Evolutionary conservation across 2,797 vertebrate species (phyloP).

Genomic region (Channallabes apus): DNA sequence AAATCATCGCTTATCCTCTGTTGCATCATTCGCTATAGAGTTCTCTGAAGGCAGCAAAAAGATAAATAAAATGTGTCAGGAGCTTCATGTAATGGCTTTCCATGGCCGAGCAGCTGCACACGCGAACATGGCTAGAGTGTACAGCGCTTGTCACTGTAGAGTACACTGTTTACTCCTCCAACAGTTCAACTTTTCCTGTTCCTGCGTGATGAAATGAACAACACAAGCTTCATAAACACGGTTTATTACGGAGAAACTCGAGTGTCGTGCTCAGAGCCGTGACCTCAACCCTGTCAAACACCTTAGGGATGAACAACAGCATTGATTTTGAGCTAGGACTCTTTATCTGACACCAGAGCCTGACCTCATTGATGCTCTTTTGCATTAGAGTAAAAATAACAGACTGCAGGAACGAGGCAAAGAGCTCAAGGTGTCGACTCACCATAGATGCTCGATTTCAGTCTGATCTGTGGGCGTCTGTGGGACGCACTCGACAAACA

Average conservation of each 20-base stretch:
- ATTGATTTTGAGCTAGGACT: neutral
- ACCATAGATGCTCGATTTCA: too few species aligned
- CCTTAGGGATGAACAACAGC: neutral
- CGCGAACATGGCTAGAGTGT: too few species aligned
- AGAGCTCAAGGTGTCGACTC: too few species aligned
- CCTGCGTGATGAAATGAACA: neutral
- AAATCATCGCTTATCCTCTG: neutral
- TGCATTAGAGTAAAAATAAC: neutral
- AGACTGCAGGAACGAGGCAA: too few species aligned
- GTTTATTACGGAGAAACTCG: neutral
- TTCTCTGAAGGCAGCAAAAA: neutral
- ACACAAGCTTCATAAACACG: neutral
- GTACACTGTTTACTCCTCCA: neutral
- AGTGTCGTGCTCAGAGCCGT: neutral
- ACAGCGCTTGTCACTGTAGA: neutral
- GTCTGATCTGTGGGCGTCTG: too few species aligned
- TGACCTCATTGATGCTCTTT: neutral
- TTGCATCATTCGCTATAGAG: neutral
- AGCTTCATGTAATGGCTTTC: neutral
- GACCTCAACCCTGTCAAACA: neutral
- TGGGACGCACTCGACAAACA: too few species aligned
- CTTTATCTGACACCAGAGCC: neutral
- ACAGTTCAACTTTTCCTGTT: neutral
- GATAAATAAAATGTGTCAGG: neutral
- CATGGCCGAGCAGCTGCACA: neutral